Base-by-base conservation (phyloP, 2,113 vertebrate genomes). In the Poeciliopsis turrubarensis region DNA sequence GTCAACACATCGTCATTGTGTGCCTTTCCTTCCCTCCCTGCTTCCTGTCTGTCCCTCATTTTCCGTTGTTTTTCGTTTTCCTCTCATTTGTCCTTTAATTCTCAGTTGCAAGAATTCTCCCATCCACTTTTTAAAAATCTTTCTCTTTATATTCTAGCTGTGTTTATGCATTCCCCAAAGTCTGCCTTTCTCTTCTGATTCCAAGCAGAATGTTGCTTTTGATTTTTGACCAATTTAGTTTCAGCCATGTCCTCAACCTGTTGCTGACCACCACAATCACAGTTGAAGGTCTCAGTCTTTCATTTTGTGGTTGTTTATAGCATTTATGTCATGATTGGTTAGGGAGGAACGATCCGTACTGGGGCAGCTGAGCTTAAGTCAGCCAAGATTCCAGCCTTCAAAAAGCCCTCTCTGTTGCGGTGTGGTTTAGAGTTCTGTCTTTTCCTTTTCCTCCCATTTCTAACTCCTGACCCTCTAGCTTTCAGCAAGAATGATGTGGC, bases 271-370 rank as follows among this genome's bases (percentile, higher is more conserved):
- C 81, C 69, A 66, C 77, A 81, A 87, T 88, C 81, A 74, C 85
- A 87, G 79, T 76, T 77, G 27, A 31, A 34, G 29, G 26, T 41
- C 39, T 12, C 7, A 26, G 69, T 77, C 87, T 87, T 68, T 89
- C 70, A 86, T 91, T 92, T 88, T 72, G 82, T 72, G 89, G 85
- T 89, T 80, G 80, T 83, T 90, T 83, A 14, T 61, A 73, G 80
- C 69, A 32, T 73, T 87, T 78, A 66, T 72, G 70, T 84, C 73
- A 73, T 86, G 80, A 72, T 69, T 82, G 78, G 84, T 85, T 71
- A 62, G 81, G 67, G 82, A 51, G 88, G 81, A 85, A 89, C 77
- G 86, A 85, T 78, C 76, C 70, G 69, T 22, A 29, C 77, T 11
- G 62, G 70, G 72, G 80, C 82, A 84, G 79, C 74, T 75, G n/a